These are phyloP conservation scores for Pachypeltis micranthus DNA, from an alignment of 1,140 invertebrate genomes.

Conservation along the genomic window DNA sequence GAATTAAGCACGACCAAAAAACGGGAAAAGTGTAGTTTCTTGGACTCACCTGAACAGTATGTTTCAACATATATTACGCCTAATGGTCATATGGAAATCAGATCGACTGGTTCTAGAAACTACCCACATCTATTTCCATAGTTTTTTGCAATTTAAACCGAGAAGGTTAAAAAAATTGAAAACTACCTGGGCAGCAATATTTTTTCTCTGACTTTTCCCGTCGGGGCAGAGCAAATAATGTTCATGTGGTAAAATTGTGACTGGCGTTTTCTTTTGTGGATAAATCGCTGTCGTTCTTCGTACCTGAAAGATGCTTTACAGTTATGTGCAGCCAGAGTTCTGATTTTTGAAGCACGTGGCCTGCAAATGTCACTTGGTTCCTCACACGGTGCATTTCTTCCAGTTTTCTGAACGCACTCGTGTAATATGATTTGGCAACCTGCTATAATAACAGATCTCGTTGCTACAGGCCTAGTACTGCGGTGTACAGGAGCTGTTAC, in stretches of 20 bases:
- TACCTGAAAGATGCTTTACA: not conserved
- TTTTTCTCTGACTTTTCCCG: not conserved
- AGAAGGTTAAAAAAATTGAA: not conserved
- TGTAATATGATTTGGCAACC: not conserved
- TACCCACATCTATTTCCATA: not conserved
- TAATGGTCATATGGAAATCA: not conserved
- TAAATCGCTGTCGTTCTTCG: not conserved
- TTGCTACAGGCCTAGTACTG: too few relatives aligned
- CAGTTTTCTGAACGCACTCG: not conserved
- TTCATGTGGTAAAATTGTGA: not conserved
- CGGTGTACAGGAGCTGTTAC: too few relatives aligned
- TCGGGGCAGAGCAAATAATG: not conserved
- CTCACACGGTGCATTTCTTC: not conserved
- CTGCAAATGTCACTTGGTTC: not conserved
- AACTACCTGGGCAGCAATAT: not conserved
- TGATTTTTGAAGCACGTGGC: not conserved
- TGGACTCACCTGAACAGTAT: not conserved
- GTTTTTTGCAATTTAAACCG: not conserved
- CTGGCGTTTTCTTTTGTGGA: not conserved
- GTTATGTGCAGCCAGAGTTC: not conserved
- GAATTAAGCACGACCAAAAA: too few relatives aligned
- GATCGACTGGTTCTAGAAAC: not conserved
- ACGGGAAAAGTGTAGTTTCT: not conserved
- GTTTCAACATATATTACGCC: not conserved
- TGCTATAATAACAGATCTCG: not conserved